Conservation (phyloP, 2,113 vertebrate species). For the Rhea pennata region DNA sequence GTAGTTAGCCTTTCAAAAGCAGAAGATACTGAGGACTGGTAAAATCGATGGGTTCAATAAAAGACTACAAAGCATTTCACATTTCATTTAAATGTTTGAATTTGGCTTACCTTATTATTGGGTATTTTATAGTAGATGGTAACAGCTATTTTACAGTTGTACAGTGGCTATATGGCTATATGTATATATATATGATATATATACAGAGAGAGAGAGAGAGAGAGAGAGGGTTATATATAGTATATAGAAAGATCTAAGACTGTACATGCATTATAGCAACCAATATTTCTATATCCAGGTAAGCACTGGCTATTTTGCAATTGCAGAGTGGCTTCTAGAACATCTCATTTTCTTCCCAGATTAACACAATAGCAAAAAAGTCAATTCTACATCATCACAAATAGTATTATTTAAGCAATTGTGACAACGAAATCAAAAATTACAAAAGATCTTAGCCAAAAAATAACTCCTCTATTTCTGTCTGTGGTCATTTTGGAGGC, state of each 20-base stretch:
- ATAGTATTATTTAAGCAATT: background rate
- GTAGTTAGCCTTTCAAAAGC: background rate
- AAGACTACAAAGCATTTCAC: background rate
- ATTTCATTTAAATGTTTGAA: background rate
- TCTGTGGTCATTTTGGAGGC: background rate
- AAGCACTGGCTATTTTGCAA: background rate
- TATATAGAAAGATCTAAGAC: background rate
- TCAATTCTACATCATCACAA: background rate
- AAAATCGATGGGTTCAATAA: background rate
- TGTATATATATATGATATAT: no score
- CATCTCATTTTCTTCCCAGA: background rate
- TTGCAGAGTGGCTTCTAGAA: background rate
- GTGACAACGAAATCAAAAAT: background rate
- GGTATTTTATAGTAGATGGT: background rate
- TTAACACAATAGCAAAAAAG: background rate
- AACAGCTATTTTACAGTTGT: background rate
- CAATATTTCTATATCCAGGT: background rate
- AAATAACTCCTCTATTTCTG: background rate
- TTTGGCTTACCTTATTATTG: background rate
- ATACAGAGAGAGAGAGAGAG: background rate
- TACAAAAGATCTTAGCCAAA: background rate
- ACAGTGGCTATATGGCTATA: background rate
- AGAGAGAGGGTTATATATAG: background rate
- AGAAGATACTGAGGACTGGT: background rate
- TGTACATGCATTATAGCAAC: background rate